Evolutionary conservation across 2,888 invertebrate species (phyloP).

Genomic region (Conops quadrifasciatus): DNA sequence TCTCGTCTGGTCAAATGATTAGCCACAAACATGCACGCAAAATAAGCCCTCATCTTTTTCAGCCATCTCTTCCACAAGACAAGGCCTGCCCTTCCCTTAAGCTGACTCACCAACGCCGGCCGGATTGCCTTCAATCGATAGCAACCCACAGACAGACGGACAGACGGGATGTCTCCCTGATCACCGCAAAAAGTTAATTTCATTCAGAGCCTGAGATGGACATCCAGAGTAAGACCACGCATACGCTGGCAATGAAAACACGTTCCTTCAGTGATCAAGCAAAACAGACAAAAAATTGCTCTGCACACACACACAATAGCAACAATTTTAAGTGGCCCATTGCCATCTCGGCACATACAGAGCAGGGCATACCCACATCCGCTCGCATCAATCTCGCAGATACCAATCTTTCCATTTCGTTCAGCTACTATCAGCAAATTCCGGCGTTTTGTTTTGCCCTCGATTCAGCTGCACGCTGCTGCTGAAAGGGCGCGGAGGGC

Average conservation of each 20-base stretch:
- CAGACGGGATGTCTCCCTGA: not conserved
- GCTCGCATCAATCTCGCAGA: conserved; percentile 40
- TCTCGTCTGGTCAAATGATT: too few relatives aligned
- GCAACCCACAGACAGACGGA: conserved; percentile 5
- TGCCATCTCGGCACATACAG: conserved; percentile 15
- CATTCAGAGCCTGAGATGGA: conserved; percentile 9
- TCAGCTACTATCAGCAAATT: conserved; percentile 26
- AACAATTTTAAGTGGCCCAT: conserved; percentile 44
- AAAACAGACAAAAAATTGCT: conserved; percentile 36
- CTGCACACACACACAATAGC: conserved; percentile 41
- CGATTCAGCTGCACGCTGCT: not conserved
- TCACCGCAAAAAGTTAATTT: conserved; percentile 14
- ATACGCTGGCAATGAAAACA: too few relatives aligned
- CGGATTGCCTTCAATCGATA: not conserved
- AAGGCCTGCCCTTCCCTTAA: not conserved
- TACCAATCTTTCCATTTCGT: conserved; percentile 42
- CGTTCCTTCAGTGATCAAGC: not conserved
- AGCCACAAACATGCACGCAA: too few relatives aligned
- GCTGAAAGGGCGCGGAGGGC: conserved; percentile 4
- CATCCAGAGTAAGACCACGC: too few relatives aligned
- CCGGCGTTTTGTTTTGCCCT: not conserved
- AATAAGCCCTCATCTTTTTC: too few relatives aligned
- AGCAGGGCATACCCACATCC: conserved; percentile 12
- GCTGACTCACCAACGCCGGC: not conserved
- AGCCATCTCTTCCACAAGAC: too few relatives aligned